Evolutionary conservation across 2,113 vertebrate species (phyloP), one percentile per base, ranked within the genome.

Genomic region (Seriola quinqueradiata): DNA sequence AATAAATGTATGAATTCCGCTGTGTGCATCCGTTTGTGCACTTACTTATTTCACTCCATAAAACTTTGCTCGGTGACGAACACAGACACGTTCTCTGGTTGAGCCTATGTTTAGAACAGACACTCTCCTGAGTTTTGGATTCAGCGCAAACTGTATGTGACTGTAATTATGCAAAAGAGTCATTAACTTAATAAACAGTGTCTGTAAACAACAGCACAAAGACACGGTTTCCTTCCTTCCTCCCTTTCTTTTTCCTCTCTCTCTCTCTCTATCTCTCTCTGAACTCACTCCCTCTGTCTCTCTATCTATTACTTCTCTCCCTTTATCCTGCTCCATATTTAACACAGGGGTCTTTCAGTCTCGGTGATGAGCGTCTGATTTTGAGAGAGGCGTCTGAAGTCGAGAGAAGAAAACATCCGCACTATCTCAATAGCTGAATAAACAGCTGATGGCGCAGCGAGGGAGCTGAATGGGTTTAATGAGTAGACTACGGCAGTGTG

Each of bases 81-180:
- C 76, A 81, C 75, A 17, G 50, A 52, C 38, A 9, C 1, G 2
- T 50, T 59, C 69, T 77, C 72, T 67, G 55, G 52, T 58, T 48
- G 60, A 34, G 59, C 6, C 57, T 83, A 75, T 81, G 59, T 88
- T 86, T 87, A 70, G 80, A 84, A 40, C 75, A 46, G 58, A 60
- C 80, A 76, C n/a, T 81, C 82, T 84, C 81, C 42, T 38, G 87
- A 85, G 89, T 81, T 74, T 87, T 86, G 75, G 25, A 70, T 71
- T 60, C 59, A 70, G 78, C 64, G 65, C 77, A 87, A 71, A 85
- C 67, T 82, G 65, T 64, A 54, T 81, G 79, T 71, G 75, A 88
- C 91, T 84, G 75, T 82, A 87, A 88, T 91, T 89, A 90, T 90
- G 87, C 88, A 90, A 90, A 92, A 82, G 59, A 83, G 90, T 89